Evolutionary conservation across 2,888 invertebrate genomes (phyloP), one percentile per base, ranked within the genome.

Genomic region (Xanthia icteritia): DNA sequence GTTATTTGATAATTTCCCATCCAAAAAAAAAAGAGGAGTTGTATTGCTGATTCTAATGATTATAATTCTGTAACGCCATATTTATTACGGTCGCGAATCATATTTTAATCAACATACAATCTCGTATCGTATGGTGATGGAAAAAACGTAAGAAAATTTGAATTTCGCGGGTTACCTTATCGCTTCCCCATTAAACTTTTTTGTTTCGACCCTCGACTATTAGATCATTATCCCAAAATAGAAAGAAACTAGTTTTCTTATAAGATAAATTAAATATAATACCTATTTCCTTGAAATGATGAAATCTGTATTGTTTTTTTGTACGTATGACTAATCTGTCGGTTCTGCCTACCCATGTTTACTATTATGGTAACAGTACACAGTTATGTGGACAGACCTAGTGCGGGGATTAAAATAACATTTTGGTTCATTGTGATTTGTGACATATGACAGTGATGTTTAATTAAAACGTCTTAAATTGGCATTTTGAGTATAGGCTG

Each of bases 361-460:
- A 61, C 82, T 56, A 67, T 71, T 83, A 83, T 56, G 85, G 85
- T 11, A 20, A 31, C n/a, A n/a, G n/a, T n/a, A n/a, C n/a, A n/a
- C n/a, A n/a, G n/a, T n/a, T n/a, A n/a, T n/a, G n/a, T 73, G 77
- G 82, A 85, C 67, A 85, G 48, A 77, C 85, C 83, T 36, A 85
- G 70, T 73, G 63, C 5, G 51, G 42, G 36, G 36, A 81, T 82
- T 85, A 70, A 60, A 69, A 85, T 85, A 85, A 15, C 3, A 5
- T 27, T 82, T 48, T 85, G 69, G 77, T 61, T 13, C 63, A 70
- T 61, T 61, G 68, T 68, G 51, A 51, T 39, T 56, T 48, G 69
- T 71, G 60, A 81, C n/a, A 68, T 60, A 23, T 61, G 68, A 61
- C 48, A 58, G 42, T 39, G 15, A 27, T 73, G 27, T 68, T 67